Evolutionary conservation across 2,888 invertebrate genomes (phyloP).

Genomic region (Ommatoiulus sabulosus): DNA sequence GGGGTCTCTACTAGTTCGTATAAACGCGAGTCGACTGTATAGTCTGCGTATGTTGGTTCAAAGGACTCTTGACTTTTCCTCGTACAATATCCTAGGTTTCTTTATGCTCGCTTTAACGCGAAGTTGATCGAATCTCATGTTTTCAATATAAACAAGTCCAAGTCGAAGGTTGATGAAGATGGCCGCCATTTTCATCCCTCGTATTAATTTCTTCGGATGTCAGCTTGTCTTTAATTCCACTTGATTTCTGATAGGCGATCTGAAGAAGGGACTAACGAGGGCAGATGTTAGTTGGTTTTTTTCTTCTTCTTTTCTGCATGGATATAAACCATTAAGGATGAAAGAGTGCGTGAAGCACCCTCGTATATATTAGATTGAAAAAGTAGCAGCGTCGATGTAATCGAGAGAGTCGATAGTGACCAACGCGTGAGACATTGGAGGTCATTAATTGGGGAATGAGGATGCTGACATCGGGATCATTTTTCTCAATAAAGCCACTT

Average conservation of each 20-base stretch:
- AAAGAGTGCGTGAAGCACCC: neutral
- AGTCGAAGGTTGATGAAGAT: neutral
- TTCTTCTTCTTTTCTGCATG: neutral
- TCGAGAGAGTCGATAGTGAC: constrained; percentile 53
- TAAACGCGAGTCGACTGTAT: too few species aligned
- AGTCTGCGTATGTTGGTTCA: too few species aligned
- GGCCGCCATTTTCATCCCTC: constrained; percentile 9
- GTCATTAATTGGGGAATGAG: constrained; percentile 57
- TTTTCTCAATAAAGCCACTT: constrained; percentile 56
- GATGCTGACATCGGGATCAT: constrained; percentile 52
- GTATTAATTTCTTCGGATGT: constrained; percentile 1
- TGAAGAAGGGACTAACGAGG: neutral
- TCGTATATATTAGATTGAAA: constrained; percentile 37
- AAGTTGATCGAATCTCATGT: neutral
- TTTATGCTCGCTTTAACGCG: neutral
- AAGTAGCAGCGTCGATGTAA: constrained; percentile 15
- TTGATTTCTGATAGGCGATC: constrained; percentile 34
- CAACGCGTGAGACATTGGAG: constrained; percentile 33
- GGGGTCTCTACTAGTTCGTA: too few species aligned
- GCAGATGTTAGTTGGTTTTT: neutral
- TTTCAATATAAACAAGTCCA: constrained; percentile 10
- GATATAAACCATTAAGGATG: constrained; percentile 37
- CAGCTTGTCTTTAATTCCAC: constrained; percentile 34
- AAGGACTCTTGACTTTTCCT: too few species aligned
- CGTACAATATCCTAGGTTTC: neutral